Evolutionary conservation across 1,140 invertebrate genomes (phyloP).

Genomic region (Orchesella cincta): DNA sequence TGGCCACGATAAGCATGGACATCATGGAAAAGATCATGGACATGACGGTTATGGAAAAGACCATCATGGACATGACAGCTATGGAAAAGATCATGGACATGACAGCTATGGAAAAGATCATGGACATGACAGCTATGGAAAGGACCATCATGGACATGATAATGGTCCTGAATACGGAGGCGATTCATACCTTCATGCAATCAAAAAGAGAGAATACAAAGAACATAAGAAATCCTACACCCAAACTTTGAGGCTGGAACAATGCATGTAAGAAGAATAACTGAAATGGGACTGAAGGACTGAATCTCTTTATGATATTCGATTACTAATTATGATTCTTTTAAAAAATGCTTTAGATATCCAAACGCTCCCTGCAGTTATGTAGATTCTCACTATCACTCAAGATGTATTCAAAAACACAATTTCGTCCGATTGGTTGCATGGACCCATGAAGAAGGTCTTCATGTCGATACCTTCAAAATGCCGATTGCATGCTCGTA

Average conservation of each 20-base stretch:
- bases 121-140: background rate
- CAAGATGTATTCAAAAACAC: slow-evolving; percentile 52
- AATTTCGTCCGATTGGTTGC: slow-evolving; percentile 52
- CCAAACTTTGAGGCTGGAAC: slow-evolving; percentile 52
- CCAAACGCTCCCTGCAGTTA: slow-evolving; percentile 51
- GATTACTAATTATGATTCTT: slow-evolving; percentile 24
- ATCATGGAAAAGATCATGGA: slow-evolving; percentile 36
- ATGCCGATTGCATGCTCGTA: slow-evolving; percentile 51
- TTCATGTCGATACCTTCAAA: slow-evolving; percentile 53
- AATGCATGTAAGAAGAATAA: slow-evolving; percentile 53
- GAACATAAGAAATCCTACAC: slow-evolving; percentile 37
- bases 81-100: slow-evolving; percentile 31
- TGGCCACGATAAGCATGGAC: background rate
- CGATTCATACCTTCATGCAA: background rate
- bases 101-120: slow-evolving; percentile 42
- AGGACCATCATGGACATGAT: slow-evolving; percentile 1
- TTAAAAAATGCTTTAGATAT: slow-evolving; percentile 39
- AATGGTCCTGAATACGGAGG: background rate
- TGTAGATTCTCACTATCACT: slow-evolving; percentile 45
- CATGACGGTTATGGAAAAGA: background rate
- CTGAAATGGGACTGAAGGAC: too few species aligned
- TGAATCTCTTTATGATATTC: too few species aligned
- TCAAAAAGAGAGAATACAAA: slow-evolving; percentile 12
- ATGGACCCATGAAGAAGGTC: slow-evolving; percentile 51
- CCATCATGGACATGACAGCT: slow-evolving; percentile 37